Evolutionary conservation across 2,888 invertebrate species (phyloP).

Genomic region (Mimachlamys varia): DNA sequence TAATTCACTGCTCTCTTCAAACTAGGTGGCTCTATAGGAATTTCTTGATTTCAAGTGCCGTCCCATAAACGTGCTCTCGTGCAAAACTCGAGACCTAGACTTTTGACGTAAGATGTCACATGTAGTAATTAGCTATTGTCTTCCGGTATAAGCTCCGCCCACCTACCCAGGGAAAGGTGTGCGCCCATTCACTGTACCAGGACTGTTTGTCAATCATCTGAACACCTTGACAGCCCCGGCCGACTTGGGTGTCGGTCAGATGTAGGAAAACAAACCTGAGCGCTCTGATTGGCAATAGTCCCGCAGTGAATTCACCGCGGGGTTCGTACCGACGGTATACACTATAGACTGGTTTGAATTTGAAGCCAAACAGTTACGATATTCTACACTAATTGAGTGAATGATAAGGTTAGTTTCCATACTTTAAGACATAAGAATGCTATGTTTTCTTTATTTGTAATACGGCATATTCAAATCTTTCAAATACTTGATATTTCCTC

Average conservation of each 20-base stretch:
- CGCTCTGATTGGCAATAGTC: conserved; percentile 36
- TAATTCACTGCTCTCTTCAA: conserved; percentile 11
- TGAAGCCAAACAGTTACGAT: neutral
- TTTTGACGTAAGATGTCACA: conserved; percentile 19
- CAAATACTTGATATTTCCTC: too few relatives aligned
- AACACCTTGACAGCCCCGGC: conserved; percentile 46
- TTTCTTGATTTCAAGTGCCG: conserved; percentile 26
- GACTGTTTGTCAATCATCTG: conserved; percentile 49
- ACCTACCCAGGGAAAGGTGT: conserved; percentile 47
- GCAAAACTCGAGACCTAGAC: conserved; percentile 34
- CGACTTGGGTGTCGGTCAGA: conserved; percentile 39
- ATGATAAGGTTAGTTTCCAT: neutral
- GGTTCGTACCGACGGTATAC: neutral
- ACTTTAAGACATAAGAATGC: neutral
- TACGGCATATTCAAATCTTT: too few relatives aligned
- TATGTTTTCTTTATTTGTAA: neutral
- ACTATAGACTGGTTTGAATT: conserved; percentile 4
- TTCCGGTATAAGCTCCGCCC: conserved; percentile 49
- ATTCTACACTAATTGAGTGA: conserved; percentile 4
- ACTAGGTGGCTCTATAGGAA: neutral
- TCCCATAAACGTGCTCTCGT: conserved; percentile 21
- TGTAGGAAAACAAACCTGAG: conserved; percentile 44
- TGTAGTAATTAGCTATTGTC: conserved; percentile 56
- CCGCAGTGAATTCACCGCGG: conserved; percentile 39
- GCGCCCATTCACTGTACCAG: conserved; percentile 41